Conservation (phyloP, 1,140 invertebrate species). For the Andrena cerasifolii region DNA sequence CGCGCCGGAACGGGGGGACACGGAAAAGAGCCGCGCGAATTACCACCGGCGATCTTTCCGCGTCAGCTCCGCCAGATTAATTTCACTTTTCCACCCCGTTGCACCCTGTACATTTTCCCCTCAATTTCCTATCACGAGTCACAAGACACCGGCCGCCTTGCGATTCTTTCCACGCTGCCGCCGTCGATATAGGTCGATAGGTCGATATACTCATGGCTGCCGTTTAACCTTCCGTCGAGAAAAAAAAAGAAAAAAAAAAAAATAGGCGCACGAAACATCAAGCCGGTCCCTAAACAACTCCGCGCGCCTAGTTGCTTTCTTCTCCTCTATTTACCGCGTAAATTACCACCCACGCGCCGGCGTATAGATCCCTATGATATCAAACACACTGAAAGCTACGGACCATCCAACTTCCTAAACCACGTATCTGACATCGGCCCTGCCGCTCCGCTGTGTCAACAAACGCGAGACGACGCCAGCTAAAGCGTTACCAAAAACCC, state of each 20-base stretch:
- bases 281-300: neutral
- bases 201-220: constrained; percentile 47
- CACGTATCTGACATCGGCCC: too few relatives aligned
- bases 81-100: neutral
- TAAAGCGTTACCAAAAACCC: neutral
- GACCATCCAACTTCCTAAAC: neutral
- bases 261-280: neutral
- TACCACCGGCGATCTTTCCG: neutral
- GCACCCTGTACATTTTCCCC: neutral
- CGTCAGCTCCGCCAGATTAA: neutral
- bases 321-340: constrained; percentile 15
- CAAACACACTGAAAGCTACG: neutral
- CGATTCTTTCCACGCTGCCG: constrained; percentile 1
- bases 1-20: neutral
- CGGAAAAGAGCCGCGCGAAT: neutral
- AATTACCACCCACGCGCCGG: neutral
- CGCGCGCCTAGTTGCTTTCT: neutral
- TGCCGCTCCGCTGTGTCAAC: too few relatives aligned
- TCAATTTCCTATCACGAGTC: neutral
- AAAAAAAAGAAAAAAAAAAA: neutral
- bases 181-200: constrained; percentile 39
- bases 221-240: constrained; percentile 22
- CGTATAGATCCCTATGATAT: neutral
- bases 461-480: too few relatives aligned
- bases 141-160: neutral